phyloP scores from a whole-genome alignment of 2,113 vertebrate genomes.

The Chelonoidis abingdonii region DNA sequence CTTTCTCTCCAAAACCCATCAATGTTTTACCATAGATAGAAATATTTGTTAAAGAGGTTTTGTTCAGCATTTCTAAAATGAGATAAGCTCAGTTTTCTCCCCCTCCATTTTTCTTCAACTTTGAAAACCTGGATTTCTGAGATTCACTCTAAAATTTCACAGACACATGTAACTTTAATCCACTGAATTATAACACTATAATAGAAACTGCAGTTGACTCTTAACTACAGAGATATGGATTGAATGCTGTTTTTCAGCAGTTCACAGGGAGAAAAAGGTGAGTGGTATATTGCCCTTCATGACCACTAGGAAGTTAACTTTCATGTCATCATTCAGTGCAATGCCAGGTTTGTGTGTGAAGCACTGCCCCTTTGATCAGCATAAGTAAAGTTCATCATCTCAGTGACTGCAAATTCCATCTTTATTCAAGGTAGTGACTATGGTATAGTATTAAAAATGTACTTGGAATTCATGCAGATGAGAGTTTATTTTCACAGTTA shows the following conservation, averaged over 20 bases:
- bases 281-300: background rate
- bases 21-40: background rate
- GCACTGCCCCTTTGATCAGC: background rate
- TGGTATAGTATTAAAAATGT: slow-evolving; percentile 6
- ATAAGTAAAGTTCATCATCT: background rate
- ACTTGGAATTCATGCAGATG: background rate
- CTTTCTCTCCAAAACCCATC: background rate
- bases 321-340: background rate
- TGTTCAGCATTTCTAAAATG: background rate
- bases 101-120: background rate
- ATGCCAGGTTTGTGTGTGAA: background rate
- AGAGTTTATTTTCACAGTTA: background rate
- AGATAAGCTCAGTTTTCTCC: background rate
- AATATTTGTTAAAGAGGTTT: background rate
- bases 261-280: background rate
- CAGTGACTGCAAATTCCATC: background rate
- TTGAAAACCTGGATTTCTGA: background rate
- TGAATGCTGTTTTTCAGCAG: background rate
- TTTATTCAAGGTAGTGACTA: slow-evolving; percentile 14
- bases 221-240: background rate
- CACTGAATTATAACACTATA: background rate
- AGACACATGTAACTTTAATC: background rate
- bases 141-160: background rate
- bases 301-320: background rate
- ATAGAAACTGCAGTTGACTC: background rate